Base-by-base conservation (phyloP, 2,113 vertebrate genomes). In the Eulemur macaco region DNA sequence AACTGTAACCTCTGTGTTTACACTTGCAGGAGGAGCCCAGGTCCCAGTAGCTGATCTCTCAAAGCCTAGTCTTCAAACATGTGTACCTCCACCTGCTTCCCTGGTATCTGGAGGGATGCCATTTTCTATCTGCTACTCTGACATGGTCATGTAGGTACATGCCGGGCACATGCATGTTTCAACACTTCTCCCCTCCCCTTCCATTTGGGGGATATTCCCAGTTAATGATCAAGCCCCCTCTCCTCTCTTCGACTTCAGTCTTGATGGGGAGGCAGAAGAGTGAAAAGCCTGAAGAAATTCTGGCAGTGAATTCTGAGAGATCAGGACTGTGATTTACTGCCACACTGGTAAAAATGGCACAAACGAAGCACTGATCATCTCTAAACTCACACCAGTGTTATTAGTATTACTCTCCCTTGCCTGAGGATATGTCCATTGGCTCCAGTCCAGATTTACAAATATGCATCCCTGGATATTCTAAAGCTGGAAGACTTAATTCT, bases 401-500 rank as follows among this genome's bases (percentile, higher is more conserved):
- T 18, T 54, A 54, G 52, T 6, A 54, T 39, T 54, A 52, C 23
- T 87, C 25, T 78, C 58, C 15, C 42, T 47, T 68, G 52, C 91
- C 63, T 47, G 17, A 60, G 58, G 39, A 84, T 54, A 13, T 15
- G 47, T 47, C 45, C 50, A 37, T 14, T 52, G 63, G 39, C 45
- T 93, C 63, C 45, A 88, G 31, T 45, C 20, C 66, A 86, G 47
- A 88, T 73, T 87, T 84, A 66, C 8, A 5, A 90, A 95, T 91
- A 86, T 34, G 60, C 1, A 81, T 64, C n/a, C 63, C 54, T 86
- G 71, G 64, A 47, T 88, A 87, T 56, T 85, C 50, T 90, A 39
- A 92, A 97, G 56, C 54, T 76, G 54, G 47, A 96, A 94, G 42
- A 34, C 50, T 84, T 84, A 76, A 86, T 90, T 95, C 74, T 52